These are phyloP conservation scores for Phaethon lepturus DNA, from an alignment of 2,113 vertebrate species.

Conservation along the genomic window DNA sequence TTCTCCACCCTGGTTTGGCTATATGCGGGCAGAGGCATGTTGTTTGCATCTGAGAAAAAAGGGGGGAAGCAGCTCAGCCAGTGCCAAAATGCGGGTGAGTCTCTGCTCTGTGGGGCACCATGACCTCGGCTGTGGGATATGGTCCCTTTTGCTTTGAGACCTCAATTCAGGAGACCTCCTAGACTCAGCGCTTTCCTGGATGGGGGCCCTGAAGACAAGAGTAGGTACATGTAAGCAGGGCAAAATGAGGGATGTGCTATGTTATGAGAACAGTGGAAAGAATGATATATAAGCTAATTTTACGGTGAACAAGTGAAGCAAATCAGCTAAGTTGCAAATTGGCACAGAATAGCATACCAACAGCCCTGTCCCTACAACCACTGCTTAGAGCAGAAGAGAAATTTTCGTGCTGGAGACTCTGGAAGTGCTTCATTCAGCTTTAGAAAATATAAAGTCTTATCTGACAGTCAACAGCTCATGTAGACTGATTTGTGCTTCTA, in stretches of 20 bases:
- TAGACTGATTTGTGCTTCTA: neutral
- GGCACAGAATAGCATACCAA: neutral
- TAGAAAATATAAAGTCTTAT: neutral
- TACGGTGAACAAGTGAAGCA: neutral
- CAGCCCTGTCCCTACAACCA: neutral
- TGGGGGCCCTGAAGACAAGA: neutral
- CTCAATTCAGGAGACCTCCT: accelerated
- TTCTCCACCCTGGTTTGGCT: neutral
- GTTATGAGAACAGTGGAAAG: neutral
- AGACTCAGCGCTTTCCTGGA: neutral
- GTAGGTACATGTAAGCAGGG: neutral
- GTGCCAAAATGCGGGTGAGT: neutral
- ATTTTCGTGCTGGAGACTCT: neutral
- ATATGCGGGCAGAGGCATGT: neutral
- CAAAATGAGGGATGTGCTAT: neutral
- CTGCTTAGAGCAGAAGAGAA: neutral
- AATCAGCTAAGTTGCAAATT: conserved; percentile 3
- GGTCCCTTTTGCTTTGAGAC: accelerated
- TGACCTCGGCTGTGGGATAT: neutral
- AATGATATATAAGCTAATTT: conserved; percentile 33
- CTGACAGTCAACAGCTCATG: neutral
- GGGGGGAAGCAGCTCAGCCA: neutral
- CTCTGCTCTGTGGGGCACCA: neutral
- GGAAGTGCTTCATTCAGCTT: neutral
- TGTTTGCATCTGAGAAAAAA: neutral